Evolutionary conservation across 2,113 vertebrate genomes (phyloP).

Genomic region (Uria aalge): DNA sequence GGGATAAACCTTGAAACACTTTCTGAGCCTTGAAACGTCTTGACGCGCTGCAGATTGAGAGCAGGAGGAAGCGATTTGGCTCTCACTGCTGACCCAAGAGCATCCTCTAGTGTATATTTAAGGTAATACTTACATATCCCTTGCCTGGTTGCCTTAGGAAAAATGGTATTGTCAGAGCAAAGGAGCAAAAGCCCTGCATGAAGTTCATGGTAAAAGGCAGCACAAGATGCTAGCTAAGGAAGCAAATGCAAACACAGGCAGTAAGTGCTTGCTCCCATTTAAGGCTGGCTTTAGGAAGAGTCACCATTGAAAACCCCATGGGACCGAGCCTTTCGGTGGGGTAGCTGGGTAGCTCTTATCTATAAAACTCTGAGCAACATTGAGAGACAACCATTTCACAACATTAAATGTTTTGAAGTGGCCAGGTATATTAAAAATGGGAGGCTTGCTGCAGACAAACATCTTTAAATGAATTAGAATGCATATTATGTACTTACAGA

Average conservation of each 20-base stretch:
- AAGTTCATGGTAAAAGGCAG: neutral
- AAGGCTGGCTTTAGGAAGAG: neutral
- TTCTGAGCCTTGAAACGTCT: neutral
- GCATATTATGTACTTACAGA: neutral
- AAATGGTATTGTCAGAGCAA: fast-evolving
- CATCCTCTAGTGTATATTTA: conserved; percentile 53
- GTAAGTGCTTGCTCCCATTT: neutral
- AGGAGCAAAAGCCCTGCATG: neutral
- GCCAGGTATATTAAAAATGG: neutral
- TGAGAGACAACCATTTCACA: neutral
- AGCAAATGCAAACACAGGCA: neutral
- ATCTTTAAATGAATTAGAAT: neutral
- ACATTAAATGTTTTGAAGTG: neutral
- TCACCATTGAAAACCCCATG: fast-evolving
- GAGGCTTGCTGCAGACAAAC: neutral
- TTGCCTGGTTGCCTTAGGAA: neutral
- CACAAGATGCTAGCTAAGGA: neutral
- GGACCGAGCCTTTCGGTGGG: neutral
- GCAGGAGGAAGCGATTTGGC: neutral
- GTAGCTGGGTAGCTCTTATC: neutral
- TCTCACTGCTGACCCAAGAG: conserved; percentile 52
- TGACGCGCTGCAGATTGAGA: neutral
- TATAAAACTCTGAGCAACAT: neutral
- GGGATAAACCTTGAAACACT: neutral
- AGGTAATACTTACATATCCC: neutral